These are phyloP conservation scores for Morpho helenor DNA, from an alignment of 2,888 invertebrate genomes.

Conservation along the genomic window DNA sequence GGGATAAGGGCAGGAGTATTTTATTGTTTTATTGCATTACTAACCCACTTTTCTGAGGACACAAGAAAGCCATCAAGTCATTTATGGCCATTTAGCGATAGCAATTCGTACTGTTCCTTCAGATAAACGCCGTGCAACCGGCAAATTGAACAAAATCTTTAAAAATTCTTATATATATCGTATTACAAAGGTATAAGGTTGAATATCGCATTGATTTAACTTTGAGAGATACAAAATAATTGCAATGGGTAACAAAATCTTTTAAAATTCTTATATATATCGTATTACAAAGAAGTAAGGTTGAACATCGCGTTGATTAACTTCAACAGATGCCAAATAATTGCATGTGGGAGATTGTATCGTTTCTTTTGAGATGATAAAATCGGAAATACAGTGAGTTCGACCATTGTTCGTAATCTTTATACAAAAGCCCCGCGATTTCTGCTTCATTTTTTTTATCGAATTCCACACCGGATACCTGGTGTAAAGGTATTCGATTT, in stretches of 20 bases:
- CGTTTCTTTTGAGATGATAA: constrained; percentile 57
- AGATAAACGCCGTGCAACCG: constrained; percentile 40
- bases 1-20: not conserved
- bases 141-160: constrained; percentile 21
- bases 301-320: constrained; percentile 23
- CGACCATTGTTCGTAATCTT: constrained; percentile 61
- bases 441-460: constrained; percentile 39
- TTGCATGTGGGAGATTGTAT: constrained; percentile 21
- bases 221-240: too few relatives aligned
- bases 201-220: constrained; percentile 21
- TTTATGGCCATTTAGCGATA: constrained; percentile 54
- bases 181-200: constrained; percentile 21
- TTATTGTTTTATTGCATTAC: constrained; percentile 7
- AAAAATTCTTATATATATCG: constrained; percentile 6
- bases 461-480: constrained; percentile 61
- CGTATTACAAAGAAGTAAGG: constrained; percentile 20
- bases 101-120: constrained; percentile 42
- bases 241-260: not conserved
- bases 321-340: constrained; percentile 10
- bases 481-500: constrained; percentile 40
- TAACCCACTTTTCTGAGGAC: constrained; percentile 6
- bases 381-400: constrained; percentile 60
- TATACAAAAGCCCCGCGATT: constrained; percentile 62
- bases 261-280: constrained; percentile 2
- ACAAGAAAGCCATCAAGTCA: constrained; percentile 52